Conservation (phyloP, 2,888 invertebrate genomes). For the Stegophylla sp. region DNA sequence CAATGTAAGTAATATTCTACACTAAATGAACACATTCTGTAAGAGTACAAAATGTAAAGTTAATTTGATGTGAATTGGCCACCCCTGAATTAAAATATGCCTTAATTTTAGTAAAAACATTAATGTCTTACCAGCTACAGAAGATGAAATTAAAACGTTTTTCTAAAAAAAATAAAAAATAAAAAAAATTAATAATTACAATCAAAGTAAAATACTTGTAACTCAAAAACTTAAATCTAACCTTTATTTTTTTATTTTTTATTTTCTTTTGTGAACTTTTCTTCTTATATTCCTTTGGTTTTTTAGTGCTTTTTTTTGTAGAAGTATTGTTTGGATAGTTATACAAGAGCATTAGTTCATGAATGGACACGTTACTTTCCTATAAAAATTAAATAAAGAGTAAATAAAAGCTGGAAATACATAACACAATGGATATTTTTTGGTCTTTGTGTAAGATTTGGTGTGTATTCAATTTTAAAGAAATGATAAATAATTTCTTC, state of each 20-base stretch:
- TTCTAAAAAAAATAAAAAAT: conserved; percentile 33
- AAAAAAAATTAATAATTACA: neutral
- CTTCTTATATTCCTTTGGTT: conserved; percentile 64
- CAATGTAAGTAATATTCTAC: too few relatives aligned
- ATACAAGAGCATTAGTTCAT: conserved; percentile 89
- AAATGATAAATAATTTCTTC: too few relatives aligned
- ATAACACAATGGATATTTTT: too few relatives aligned
- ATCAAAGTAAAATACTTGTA: neutral
- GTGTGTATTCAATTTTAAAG: too few relatives aligned
- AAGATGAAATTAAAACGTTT: conserved; percentile 9
- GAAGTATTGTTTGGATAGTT: conserved; percentile 68
- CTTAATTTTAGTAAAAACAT: neutral
- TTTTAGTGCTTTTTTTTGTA: neutral
- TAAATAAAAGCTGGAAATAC: too few relatives aligned
- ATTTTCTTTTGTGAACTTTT: conserved; percentile 21
- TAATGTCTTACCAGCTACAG: conserved; percentile 15
- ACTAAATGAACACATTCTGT: too few relatives aligned
- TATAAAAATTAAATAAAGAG: conserved; percentile 1
- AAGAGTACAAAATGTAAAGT: too few relatives aligned
- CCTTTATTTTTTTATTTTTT: conserved; percentile 35
- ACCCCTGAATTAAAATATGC: too few relatives aligned
- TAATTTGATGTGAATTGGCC: too few relatives aligned
- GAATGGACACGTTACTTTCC: conserved; percentile 90
- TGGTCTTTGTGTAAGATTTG: too few relatives aligned
- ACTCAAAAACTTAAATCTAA: neutral